Conservation (phyloP, 1,140 invertebrate species). For the Drosophila elegans region DNA sequence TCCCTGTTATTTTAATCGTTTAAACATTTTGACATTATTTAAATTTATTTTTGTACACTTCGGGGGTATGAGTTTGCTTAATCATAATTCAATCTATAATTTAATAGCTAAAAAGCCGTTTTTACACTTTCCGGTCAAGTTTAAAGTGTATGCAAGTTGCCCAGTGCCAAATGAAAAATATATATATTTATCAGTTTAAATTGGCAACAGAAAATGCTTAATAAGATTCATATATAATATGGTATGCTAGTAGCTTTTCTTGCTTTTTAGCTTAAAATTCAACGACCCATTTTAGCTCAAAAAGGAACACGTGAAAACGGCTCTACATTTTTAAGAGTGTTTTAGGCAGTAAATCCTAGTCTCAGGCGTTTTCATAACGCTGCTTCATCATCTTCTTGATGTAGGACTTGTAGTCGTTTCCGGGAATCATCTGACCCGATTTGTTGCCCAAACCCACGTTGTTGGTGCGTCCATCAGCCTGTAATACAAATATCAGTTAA, state of each 20-base stretch:
- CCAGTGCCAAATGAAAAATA: not conserved
- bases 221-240: constrained; percentile 1
- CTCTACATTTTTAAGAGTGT: not conserved
- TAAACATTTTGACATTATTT: not conserved
- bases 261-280: not conserved
- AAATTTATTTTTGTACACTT: constrained; percentile 17
- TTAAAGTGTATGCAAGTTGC: not conserved
- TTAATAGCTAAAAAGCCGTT: not conserved
- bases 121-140: constrained; percentile 1
- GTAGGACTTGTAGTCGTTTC: constrained; percentile 94
- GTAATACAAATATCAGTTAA: not conserved
- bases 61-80: constrained; percentile 2
- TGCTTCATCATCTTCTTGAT: constrained; percentile 95
- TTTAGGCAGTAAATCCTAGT: too few species aligned
- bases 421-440: constrained; percentile 88
- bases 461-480: constrained; percentile 85
- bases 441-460: constrained; percentile 91
- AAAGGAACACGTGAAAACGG: not conserved
- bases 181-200: not conserved
- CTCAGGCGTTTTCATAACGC: constrained; percentile 89
- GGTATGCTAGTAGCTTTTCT: not conserved
- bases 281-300: not conserved
- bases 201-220: not conserved
- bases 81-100: constrained; percentile 11
- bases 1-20: not conserved